Conservation (phyloP, 1,140 invertebrate genomes). For the Panagrolaimus sp. region DNA sequence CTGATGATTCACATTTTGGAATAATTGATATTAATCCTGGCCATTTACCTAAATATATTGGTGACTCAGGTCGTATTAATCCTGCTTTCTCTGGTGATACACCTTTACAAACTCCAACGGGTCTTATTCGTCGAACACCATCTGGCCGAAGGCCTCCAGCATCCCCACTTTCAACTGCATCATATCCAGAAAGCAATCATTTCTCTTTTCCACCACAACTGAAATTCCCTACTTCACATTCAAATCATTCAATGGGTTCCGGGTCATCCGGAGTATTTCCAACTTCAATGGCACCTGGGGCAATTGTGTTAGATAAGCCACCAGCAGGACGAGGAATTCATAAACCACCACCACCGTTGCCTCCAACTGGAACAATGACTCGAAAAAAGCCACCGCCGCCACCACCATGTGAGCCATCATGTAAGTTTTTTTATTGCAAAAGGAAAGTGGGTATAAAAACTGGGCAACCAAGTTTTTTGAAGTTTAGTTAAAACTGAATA, state of each 20-base stretch:
- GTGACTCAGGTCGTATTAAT: neutral
- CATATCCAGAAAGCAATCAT: neutral
- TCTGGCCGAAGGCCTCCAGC: neutral
- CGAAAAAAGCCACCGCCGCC: constrained; percentile 1
- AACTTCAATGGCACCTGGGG: constrained; percentile 1
- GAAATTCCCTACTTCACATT: neutral
- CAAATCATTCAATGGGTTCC: neutral
- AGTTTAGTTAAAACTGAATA: no score
- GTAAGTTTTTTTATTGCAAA: no score
- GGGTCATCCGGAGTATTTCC: neutral
- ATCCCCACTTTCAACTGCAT: neutral
- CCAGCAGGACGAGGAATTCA: neutral
- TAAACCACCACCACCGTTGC: constrained; percentile 9
- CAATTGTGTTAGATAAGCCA: neutral
- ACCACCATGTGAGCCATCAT: neutral
- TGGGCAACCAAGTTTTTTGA: no score
- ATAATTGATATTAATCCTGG: constrained; percentile 4
- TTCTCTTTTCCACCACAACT: neutral
- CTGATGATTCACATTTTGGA: constrained; percentile 9
- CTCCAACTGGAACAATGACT: neutral
- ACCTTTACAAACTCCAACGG: neutral
- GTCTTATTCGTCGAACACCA: neutral
- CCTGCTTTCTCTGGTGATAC: neutral
- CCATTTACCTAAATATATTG: neutral
- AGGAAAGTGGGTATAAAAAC: no score